These are phyloP conservation scores for Thamnophis sirtalis DNA, from an alignment of 2,113 vertebrate species.

Conservation along the genomic window DNA sequence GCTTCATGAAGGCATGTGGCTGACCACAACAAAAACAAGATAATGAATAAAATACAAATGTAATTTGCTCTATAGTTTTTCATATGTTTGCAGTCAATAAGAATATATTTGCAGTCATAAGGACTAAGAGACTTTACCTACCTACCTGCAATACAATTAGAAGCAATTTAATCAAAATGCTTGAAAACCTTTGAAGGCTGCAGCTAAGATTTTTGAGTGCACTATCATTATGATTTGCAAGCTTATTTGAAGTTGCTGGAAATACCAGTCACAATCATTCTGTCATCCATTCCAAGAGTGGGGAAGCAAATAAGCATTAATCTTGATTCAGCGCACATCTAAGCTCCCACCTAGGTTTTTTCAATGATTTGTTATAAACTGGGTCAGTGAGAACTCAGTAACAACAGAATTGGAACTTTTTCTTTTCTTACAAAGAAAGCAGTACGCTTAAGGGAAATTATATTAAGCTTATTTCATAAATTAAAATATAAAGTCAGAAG, in stretches of 20 bases:
- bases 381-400: not conserved
- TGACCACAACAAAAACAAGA: not conserved
- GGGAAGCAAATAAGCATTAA: not conserved
- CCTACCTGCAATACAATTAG: not conserved
- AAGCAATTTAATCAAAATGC: not conserved
- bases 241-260: not conserved
- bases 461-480: not conserved
- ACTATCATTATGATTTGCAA: not conserved
- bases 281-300: not conserved
- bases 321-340: not conserved
- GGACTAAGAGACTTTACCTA: not conserved
- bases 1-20: not conserved
- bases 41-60: not conserved
- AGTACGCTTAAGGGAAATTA: not conserved
- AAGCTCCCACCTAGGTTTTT: not conserved
- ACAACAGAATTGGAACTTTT: not conserved
- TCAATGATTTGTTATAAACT: not conserved
- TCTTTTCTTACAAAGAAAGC: not conserved
- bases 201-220: not conserved
- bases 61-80: not conserved
- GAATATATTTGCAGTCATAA: not conserved
- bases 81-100: not conserved
- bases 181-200: not conserved
- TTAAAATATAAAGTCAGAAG: not conserved
- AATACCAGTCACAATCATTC: not conserved